phyloP scores from a whole-genome alignment of 2,888 invertebrate genomes.

The Arge pagana region DNA sequence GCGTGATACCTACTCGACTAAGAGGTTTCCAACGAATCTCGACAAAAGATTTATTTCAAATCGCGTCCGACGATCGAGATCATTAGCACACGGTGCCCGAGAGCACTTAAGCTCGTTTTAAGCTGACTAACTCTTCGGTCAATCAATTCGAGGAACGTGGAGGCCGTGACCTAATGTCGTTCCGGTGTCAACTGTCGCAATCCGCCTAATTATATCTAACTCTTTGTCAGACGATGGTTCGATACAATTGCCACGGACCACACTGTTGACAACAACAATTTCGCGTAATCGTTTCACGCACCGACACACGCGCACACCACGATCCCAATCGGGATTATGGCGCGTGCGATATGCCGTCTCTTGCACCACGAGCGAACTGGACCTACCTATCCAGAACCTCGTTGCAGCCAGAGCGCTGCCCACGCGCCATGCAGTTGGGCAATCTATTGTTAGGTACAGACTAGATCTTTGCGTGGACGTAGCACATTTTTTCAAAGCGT shows the following conservation, averaged over 20 bases:
- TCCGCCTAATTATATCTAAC: not conserved
- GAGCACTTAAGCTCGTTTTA: constrained; percentile 12
- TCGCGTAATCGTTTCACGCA: not conserved
- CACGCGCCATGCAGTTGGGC: too few relatives aligned
- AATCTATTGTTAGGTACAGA: too few relatives aligned
- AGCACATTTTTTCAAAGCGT: too few relatives aligned
- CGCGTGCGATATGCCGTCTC: too few relatives aligned
- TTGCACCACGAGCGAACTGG: too few relatives aligned
- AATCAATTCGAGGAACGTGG: constrained; percentile 2
- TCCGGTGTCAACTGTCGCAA: constrained; percentile 1
- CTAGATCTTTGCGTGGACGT: too few relatives aligned
- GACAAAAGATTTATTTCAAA: constrained; percentile 10
- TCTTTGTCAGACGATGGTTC: not conserved
- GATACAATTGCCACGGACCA: not conserved
- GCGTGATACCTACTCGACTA: not conserved
- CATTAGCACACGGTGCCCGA: constrained; percentile 17
- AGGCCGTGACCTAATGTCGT: constrained; percentile 6
- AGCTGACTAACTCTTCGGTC: constrained; percentile 12
- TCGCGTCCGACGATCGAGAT: constrained; percentile 1
- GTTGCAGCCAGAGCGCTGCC: too few relatives aligned
- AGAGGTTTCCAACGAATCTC: not conserved
- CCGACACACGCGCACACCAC: too few relatives aligned
- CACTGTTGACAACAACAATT: constrained; percentile 3
- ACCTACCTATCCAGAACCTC: too few relatives aligned
- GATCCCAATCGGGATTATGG: too few relatives aligned